Base-by-base conservation (phyloP, 1,140 invertebrate species). In the Drosophila equinoxialis region DNA sequence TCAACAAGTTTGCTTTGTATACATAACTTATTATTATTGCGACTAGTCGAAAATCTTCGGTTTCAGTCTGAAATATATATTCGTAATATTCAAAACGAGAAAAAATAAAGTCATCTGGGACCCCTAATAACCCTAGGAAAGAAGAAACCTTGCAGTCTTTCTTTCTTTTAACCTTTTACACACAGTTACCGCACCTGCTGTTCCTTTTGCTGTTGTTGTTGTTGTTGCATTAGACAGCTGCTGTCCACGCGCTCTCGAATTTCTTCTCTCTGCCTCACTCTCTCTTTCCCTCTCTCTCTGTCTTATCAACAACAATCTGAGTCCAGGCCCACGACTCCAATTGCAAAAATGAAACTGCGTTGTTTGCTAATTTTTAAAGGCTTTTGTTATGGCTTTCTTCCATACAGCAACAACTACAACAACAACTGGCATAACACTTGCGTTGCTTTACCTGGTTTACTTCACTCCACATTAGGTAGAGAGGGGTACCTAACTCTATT, bases 161-260 rank as follows among this genome's bases (percentile, higher is more conserved):
- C 51, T 23, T n/a, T 39, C 10, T 1, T n/a, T 39, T 14, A 37
- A 35, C 55, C 13, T 68, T 8, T 69, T 20, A 17, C 20, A 35
- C 17, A 51, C 30, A 67, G 58, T 54, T 73, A 35, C 67, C 73
- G 67, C 82, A 86, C 82, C 82, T 86, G 82, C 82, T 76, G 70
- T 76, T 75, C 60, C 45, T 65, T 57, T 23, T 23, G 2, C 57
- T 48, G 45, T 26, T 26, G 65, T 30, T 65, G 65, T 30, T 65
- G 63, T 37, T 51, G 58, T 26, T 17, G 65, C 20, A 42, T 55
- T 26, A 51, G 51, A 54, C 55, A 58, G 79, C 83, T 86, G 81
- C 83, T 87, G 82, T 67, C 83, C 55, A 68, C 79, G 45, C 61
- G 68, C 83, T 86, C 83, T 86, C 69, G 55, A 77, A 77, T 87